Conservation (phyloP, 2,888 invertebrate genomes). For the Cosmia trapezina region DNA sequence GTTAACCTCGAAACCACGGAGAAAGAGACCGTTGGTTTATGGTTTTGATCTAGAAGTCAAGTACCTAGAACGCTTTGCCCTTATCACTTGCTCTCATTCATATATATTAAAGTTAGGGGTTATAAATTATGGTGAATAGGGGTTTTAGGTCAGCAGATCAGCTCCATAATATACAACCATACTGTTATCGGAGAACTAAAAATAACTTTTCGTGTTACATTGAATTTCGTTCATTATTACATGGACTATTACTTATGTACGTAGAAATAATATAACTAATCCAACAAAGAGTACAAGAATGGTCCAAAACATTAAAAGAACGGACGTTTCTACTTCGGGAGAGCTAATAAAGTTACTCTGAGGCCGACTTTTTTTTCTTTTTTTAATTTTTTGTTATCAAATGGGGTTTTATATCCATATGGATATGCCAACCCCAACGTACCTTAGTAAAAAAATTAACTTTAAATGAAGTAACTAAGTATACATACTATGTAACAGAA, state of each 20-base stretch:
- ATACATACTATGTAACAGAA: too few species aligned
- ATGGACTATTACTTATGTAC: background rate
- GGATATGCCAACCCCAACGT: too few species aligned
- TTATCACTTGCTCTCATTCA: constrained; percentile 32
- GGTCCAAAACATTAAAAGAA: background rate
- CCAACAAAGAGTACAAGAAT: background rate
- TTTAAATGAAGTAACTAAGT: too few species aligned
- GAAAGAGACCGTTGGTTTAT: constrained; percentile 27
- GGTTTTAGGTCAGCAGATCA: constrained; percentile 4
- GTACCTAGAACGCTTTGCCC: constrained; percentile 5
- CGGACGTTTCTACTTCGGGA: background rate
- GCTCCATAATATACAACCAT: constrained; percentile 11
- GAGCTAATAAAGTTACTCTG: background rate
- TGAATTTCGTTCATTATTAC: background rate
- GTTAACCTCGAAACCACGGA: constrained; percentile 34
- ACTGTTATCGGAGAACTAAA: background rate
- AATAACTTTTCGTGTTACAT: constrained; percentile 5
- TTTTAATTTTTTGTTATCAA: too few species aligned
- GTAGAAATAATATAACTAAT: background rate
- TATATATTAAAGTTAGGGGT: background rate
- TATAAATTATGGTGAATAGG: constrained; percentile 24
- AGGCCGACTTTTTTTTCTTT: too few species aligned
- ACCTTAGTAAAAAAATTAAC: too few species aligned
- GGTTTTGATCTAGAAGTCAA: constrained; percentile 45
- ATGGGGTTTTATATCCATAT: too few species aligned